Percentiles rank a stretch among this genome's conserved stretches.
Conservation (phyloP, 2,113 vertebrate genomes). For the Parus major region DNA sequence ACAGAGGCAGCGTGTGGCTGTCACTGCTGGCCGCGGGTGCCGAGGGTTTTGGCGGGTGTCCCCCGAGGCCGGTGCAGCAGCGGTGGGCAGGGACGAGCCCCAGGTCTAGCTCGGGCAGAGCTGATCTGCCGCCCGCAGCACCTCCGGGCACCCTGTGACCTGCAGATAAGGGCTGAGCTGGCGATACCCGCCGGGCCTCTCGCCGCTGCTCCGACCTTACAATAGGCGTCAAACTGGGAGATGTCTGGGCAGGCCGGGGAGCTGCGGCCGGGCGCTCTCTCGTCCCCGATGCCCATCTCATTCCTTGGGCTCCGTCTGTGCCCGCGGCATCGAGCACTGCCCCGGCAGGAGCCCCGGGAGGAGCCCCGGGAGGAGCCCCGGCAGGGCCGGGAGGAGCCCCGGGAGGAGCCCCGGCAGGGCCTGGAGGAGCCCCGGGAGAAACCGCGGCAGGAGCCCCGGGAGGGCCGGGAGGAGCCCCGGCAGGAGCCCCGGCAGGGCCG, state of each 20-base stretch:
- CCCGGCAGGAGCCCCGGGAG: background rate
- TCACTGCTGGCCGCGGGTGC: background rate
- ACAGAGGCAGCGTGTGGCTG: background rate
- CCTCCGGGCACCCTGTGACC: background rate
- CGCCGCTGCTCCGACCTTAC: background rate
- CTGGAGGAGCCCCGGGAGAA: background rate
- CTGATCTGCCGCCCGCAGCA: slow-evolving; percentile 1
- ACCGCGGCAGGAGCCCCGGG: too few species aligned
- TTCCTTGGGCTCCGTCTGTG: background rate
- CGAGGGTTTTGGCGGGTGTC: background rate
- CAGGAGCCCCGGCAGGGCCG: background rate
- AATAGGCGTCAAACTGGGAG: background rate
- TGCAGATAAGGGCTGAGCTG: slow-evolving; percentile 27
- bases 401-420: background rate
- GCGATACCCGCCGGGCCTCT: background rate
- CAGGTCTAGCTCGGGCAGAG: background rate
- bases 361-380: background rate
- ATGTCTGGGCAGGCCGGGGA: background rate
- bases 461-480: background rate
- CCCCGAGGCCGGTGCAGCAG: background rate
- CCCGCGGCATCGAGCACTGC: background rate
- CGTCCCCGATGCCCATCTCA: background rate
- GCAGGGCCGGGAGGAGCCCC: background rate
- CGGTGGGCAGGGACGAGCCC: background rate
- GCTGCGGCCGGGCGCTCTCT: background rate